phyloP scores from a whole-genome alignment of 2,113 vertebrate genomes.

The Prunella himalayana region DNA sequence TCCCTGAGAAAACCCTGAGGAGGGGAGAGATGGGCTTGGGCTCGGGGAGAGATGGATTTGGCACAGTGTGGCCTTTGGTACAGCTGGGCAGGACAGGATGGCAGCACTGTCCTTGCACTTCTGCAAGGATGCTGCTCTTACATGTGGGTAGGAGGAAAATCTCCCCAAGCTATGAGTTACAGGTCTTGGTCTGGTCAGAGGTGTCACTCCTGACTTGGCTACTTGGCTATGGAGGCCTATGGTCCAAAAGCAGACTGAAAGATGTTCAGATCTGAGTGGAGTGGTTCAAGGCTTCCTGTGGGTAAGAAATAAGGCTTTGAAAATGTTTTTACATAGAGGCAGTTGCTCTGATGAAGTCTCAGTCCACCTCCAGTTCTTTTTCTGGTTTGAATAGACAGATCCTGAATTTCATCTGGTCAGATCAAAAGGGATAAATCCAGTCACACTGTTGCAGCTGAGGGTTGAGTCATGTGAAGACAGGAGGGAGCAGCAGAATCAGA shows the following conservation, averaged over 20 bases:
- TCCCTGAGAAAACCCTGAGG: not conserved
- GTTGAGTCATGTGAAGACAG: not conserved
- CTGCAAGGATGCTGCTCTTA: not conserved
- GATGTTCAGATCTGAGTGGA: not conserved
- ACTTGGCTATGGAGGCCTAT: not conserved
- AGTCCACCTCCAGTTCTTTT: not conserved
- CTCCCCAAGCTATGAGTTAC: not conserved
- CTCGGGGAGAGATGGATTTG: not conserved
- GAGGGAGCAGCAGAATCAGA: not conserved
- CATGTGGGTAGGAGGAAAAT: not conserved
- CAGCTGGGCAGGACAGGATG: not conserved
- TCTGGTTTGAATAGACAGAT: not conserved
- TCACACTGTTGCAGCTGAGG: not conserved
- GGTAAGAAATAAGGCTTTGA: not conserved
- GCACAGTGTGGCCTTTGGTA: not conserved
- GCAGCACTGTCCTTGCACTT: not conserved
- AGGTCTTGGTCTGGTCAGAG: not conserved
- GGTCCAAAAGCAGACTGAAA: not conserved
- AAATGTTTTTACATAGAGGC: not conserved
- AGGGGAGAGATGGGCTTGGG: not conserved
- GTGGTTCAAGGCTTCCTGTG: not conserved
- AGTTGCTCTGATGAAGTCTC: not conserved
- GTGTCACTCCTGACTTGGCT: not conserved
- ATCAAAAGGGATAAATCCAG: not conserved
- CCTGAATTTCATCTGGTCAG: not conserved